A percentile compares a stretch with the other conserved stretches of the same genome.
These are phyloP conservation scores for Diuraphis noxia DNA, from an alignment of 1,140 invertebrate species.

Conservation along the genomic window DNA sequence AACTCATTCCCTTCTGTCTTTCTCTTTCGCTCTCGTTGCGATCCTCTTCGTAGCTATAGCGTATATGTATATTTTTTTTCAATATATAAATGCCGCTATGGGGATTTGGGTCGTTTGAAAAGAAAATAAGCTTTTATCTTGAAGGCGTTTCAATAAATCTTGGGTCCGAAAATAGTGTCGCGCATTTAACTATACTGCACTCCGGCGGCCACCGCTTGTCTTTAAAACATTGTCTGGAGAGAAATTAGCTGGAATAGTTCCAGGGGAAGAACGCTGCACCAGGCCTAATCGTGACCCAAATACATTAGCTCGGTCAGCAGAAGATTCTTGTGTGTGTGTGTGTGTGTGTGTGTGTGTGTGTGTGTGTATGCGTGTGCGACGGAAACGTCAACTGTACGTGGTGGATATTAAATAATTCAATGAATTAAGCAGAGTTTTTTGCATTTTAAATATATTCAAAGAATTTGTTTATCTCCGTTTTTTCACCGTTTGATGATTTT, in stretches of 20 bases:
- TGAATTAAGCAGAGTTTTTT: background rate
- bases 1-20: background rate
- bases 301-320: slow-evolving; percentile 7
- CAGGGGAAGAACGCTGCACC: background rate
- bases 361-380: background rate
- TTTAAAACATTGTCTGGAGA: slow-evolving; percentile 14
- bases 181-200: background rate
- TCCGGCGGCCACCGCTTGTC: background rate
- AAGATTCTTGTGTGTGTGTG: background rate
- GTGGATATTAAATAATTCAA: background rate
- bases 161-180: slow-evolving; percentile 22
- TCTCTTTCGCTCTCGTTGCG: background rate
- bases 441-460: background rate
- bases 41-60: background rate
- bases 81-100: slow-evolving; percentile 20
- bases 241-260: slow-evolving; percentile 43
- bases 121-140: slow-evolving; percentile 46
- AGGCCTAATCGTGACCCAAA: slow-evolving; percentile 32
- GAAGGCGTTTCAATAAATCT: slow-evolving; percentile 27
- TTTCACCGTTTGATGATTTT: background rate
- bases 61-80: slow-evolving; percentile 14
- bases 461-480: background rate
- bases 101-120: slow-evolving; percentile 42
- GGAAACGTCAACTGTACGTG: background rate
- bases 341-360: background rate